A percentile compares a stretch with the other conserved stretches of the same genome.
Evolutionary conservation across 2,113 vertebrate genomes (phyloP).

Genomic region (Athene cunicularia): DNA sequence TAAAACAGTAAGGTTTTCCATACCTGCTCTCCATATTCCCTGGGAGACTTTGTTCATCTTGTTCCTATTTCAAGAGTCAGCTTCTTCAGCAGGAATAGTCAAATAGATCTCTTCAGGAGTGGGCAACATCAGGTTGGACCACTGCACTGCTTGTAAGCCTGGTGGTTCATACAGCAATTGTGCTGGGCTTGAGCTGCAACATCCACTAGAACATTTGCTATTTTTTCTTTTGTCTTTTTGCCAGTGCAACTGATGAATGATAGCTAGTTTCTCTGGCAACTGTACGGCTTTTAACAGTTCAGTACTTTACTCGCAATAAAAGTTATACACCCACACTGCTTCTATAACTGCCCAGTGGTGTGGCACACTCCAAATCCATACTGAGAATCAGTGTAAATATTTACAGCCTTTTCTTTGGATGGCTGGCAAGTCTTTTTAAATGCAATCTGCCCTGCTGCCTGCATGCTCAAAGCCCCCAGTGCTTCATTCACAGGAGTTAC

Average conservation of each 20-base stretch:
- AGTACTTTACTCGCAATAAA: background rate
- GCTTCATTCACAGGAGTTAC: background rate
- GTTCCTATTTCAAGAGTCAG: background rate
- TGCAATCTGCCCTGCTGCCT: background rate
- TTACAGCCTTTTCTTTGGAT: background rate
- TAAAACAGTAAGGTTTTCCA: background rate
- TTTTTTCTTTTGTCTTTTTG: background rate
- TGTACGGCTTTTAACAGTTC: background rate
- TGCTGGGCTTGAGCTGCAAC: background rate
- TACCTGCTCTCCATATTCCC: background rate
- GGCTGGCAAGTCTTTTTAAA: background rate
- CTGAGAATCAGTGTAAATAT: background rate
- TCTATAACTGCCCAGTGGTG: background rate
- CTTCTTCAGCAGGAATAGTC: background rate
- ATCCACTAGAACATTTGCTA: background rate
- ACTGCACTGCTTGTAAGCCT: background rate
- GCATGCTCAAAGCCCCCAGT: background rate
- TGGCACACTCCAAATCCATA: background rate
- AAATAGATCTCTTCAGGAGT: background rate
- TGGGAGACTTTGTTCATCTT: background rate
- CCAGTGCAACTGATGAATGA: background rate
- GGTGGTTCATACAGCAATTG: fast-evolving
- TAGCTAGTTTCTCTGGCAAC: background rate
- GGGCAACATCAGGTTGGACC: background rate
- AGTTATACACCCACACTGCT: background rate